Evolutionary conservation across 2,113 vertebrate genomes (phyloP), one percentile per base, ranked within the genome.

Genomic region (Ciconia boyciana): DNA sequence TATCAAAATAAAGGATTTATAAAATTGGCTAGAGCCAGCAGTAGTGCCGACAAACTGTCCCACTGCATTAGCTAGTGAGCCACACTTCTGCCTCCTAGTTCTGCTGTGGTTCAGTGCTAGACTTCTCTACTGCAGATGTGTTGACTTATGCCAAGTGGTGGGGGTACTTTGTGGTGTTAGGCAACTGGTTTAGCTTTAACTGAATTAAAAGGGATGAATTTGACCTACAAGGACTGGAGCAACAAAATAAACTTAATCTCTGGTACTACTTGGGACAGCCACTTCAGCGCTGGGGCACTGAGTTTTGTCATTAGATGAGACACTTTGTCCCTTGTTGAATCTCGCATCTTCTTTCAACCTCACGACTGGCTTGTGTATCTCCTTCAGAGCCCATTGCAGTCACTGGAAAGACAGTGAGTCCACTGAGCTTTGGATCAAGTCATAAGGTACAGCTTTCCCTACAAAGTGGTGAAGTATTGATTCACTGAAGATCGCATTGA

Each of bases 71-170:
- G 1, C 41, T 60, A 12, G 44, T 10, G 44, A 69, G 41, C 51
- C 20, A 16, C 5, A 0, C 5, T 41, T 55, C 18, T 77, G 31
- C 36, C 19, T 20, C 0, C 46, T 43, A 3, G 9, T 24, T 83
- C 68, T 84, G 77, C 51, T 55, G 46, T 58, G 55, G 29, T 41
- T 61, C 62, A 22, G 31, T 32, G 71, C 64, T 70, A 5, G 49
- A 14, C 29, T 69, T 62, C 43, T 60, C 49, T 83, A 4, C 39
- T 71, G 32, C 2, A 3, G 19, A 1, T 21, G 19, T 16, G 8
- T 49, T 93, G 22, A 10, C 39, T 26, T 62, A 2, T 26, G 39
- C 41, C n/a, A 48, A 28, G 28, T 6, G 17, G 19, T 39, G 32
- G 11, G n/a, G 44, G 6, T 2, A 34, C 54, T 65, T 60, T 19